phyloP scores from a whole-genome alignment of 2,888 invertebrate genomes.

The Zeuzera pyrina region DNA sequence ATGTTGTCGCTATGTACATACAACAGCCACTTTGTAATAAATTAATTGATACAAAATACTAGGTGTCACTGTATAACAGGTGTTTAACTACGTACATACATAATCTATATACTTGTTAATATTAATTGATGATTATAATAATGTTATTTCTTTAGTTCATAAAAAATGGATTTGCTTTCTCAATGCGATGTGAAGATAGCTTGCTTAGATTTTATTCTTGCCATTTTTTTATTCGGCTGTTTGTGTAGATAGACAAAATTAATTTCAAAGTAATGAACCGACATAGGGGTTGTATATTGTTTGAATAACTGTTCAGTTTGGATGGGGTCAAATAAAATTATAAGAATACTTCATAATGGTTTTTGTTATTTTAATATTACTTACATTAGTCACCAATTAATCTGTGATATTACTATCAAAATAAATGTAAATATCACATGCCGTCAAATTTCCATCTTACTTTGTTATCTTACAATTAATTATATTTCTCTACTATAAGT shows the following conservation, averaged over 20 bases:
- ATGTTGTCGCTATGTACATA: too few species aligned
- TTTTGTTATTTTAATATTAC: too few species aligned
- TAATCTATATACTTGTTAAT: slow-evolving; percentile 70
- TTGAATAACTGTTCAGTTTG: slow-evolving; percentile 61
- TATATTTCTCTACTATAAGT: too few species aligned
- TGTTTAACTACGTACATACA: slow-evolving; percentile 63
- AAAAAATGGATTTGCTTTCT: background rate
- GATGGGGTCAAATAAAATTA: slow-evolving; percentile 69
- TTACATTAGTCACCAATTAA: too few species aligned
- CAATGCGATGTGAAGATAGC: background rate
- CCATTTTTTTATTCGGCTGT: slow-evolving; percentile 23
- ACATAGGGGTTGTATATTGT: slow-evolving; percentile 61
- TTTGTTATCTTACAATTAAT: too few species aligned
- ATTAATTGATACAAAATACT: slow-evolving; percentile 42
- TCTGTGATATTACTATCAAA: too few species aligned
- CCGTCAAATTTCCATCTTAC: too few species aligned
- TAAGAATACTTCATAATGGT: too few species aligned
- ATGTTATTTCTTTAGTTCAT: slow-evolving; percentile 57
- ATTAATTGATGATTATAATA: slow-evolving; percentile 61
- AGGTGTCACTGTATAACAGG: slow-evolving; percentile 72
- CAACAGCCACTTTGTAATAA: slow-evolving; percentile 46
- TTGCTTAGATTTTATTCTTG: slow-evolving; percentile 11
- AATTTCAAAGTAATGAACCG: slow-evolving; percentile 33
- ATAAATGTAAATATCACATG: too few species aligned
- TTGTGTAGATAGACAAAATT: slow-evolving; percentile 41